These are phyloP conservation scores for Apis florea DNA, from an alignment of 1,140 invertebrate species.

Conservation along the genomic window DNA sequence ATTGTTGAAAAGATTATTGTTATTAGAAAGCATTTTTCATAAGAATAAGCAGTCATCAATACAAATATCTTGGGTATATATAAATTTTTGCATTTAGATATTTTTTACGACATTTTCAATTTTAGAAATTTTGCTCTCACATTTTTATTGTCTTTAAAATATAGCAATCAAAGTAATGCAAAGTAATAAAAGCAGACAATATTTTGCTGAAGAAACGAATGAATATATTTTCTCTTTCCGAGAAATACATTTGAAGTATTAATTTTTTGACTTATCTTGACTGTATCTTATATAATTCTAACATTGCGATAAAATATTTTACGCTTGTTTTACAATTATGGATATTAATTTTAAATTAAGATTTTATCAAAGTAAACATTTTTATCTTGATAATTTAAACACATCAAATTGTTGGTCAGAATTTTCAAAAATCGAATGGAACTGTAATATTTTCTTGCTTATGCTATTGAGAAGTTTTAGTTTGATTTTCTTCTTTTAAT, in stretches of 20 bases:
- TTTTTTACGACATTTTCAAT: too few species aligned
- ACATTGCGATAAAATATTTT: slow-evolving; percentile 5
- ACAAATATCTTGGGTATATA: too few species aligned
- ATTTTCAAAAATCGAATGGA: too few species aligned
- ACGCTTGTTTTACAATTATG: neutral
- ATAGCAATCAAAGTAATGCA: slow-evolving; percentile 23
- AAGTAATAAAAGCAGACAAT: neutral
- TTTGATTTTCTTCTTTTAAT: too few species aligned
- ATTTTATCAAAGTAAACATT: neutral
- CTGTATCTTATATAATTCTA: neutral
- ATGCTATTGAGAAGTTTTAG: too few species aligned
- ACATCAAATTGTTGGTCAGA: too few species aligned
- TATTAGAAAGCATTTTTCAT: too few species aligned
- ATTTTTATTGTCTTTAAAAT: neutral
- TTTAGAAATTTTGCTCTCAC: too few species aligned
- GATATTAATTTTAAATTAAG: neutral
- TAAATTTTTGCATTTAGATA: too few species aligned
- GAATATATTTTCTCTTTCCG: neutral
- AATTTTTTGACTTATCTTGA: neutral
- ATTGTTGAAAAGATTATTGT: too few species aligned
- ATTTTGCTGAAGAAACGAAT: slow-evolving; percentile 7
- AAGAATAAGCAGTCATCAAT: too few species aligned
- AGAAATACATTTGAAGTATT: neutral
- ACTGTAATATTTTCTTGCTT: too few species aligned
- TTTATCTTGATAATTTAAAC: neutral